Evolutionary conservation across 2,888 invertebrate species (phyloP).

Genomic region (Phyllotreta striolata): DNA sequence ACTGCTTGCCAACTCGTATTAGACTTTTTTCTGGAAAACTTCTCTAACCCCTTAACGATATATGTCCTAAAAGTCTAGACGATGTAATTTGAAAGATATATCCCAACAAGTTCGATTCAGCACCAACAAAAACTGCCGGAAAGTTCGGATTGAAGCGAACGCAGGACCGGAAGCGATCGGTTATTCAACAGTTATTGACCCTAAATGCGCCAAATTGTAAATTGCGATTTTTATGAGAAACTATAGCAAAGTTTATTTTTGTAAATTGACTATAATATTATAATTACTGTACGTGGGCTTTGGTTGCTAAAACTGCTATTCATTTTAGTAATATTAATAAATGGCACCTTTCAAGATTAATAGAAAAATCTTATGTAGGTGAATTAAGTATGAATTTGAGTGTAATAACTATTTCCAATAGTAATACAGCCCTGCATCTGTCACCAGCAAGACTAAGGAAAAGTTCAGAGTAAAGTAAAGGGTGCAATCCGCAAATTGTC

Average conservation of each 20-base stretch:
- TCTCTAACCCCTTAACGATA: slow-evolving; percentile 26
- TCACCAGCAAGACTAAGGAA: slow-evolving; percentile 6
- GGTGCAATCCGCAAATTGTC: slow-evolving; percentile 38
- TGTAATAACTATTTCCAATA: too few relatives aligned
- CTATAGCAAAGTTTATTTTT: too few relatives aligned
- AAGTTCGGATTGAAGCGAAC: slow-evolving; percentile 21
- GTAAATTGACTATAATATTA: too few relatives aligned
- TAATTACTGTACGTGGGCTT: too few relatives aligned
- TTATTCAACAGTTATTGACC: neutral
- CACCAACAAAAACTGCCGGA: slow-evolving; percentile 31
- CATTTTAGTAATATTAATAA: too few relatives aligned
- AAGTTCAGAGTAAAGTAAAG: slow-evolving; percentile 24
- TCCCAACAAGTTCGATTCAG: slow-evolving; percentile 34
- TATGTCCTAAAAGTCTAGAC: slow-evolving; percentile 37
- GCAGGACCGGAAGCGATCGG: slow-evolving; percentile 3
- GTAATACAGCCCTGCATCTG: neutral
- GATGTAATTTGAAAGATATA: slow-evolving; percentile 35
- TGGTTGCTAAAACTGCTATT: too few relatives aligned
- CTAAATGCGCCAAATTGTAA: too few relatives aligned
- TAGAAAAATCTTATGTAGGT: too few relatives aligned
- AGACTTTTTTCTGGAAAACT: slow-evolving; percentile 3
- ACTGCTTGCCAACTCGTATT: slow-evolving; percentile 10
- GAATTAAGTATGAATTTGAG: too few relatives aligned
- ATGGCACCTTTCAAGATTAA: too few relatives aligned
- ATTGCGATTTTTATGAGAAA: too few relatives aligned